phyloP scores from a whole-genome alignment of 2,888 invertebrate species.

The Lymantria dispar region DNA sequence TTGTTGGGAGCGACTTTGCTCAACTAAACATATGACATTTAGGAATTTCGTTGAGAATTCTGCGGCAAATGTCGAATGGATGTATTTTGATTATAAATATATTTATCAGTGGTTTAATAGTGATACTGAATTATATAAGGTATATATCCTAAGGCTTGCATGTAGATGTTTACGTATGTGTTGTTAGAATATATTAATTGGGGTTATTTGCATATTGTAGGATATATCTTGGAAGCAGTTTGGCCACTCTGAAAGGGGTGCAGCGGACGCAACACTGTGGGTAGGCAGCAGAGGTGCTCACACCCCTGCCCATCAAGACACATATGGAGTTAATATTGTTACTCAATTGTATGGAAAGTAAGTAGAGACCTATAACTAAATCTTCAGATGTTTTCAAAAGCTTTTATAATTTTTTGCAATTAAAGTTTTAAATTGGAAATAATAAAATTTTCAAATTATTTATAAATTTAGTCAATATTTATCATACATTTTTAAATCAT shows the following conservation, averaged over 20 bases:
- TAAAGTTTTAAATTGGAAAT: no score
- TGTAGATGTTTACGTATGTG: background rate
- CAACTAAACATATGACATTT: slow-evolving; percentile 82
- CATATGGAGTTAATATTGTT: slow-evolving; percentile 96
- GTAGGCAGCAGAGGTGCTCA: slow-evolving; percentile 93
- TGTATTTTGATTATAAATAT: slow-evolving; percentile 94
- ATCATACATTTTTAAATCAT: no score
- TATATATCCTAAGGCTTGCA: slow-evolving; percentile 35
- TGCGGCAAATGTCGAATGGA: slow-evolving; percentile 81
- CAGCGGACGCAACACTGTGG: slow-evolving; percentile 91
- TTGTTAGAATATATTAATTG: background rate
- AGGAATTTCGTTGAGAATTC: slow-evolving; percentile 81
- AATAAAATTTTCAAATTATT: no score
- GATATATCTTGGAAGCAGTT: slow-evolving; percentile 84
- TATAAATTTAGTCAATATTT: no score
- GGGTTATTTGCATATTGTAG: slow-evolving; percentile 28
- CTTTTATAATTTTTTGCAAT: no score
- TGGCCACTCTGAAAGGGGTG: slow-evolving; percentile 86
- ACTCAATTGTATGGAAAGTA: slow-evolving; percentile 94
- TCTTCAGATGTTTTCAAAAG: no score
- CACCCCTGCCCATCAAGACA: slow-evolving; percentile 96
- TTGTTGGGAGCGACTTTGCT: slow-evolving; percentile 91
- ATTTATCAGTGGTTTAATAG: slow-evolving; percentile 86
- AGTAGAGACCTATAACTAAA: slow-evolving; percentile 20
- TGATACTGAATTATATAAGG: slow-evolving; percentile 82